Evolutionary conservation across 2,113 vertebrate species (phyloP).

Genomic region (Tyrannus savana): DNA sequence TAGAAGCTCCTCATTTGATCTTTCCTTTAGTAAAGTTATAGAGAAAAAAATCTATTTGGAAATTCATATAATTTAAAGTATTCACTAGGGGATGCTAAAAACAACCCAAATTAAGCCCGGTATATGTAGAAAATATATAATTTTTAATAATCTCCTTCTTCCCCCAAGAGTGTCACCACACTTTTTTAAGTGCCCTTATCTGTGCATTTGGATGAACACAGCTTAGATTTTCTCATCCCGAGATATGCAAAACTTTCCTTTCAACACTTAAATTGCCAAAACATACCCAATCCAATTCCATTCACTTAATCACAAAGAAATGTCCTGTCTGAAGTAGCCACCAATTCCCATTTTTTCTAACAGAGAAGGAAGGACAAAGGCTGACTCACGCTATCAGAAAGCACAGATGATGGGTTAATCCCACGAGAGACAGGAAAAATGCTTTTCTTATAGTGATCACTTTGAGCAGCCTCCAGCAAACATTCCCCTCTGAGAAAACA

Average conservation of each 20-base stretch:
- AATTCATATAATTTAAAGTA: neutral
- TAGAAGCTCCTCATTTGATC: neutral
- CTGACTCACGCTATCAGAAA: neutral
- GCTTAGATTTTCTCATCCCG: neutral
- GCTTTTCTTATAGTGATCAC: neutral
- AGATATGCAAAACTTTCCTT: neutral
- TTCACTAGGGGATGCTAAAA: neutral
- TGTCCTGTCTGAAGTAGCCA: neutral
- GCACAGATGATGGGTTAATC: neutral
- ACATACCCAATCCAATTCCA: neutral
- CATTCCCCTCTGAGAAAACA: neutral
- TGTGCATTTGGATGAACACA: neutral
- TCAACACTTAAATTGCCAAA: neutral
- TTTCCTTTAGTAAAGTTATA: neutral
- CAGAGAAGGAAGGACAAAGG: neutral
- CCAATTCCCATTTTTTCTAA: neutral
- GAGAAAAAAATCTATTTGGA: neutral
- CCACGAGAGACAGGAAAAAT: neutral
- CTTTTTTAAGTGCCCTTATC: neutral
- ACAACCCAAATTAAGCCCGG: neutral
- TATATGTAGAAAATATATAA: neutral
- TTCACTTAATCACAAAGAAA: neutral
- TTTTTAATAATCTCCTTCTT: neutral
- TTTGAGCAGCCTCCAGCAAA: neutral
- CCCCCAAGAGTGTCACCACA: neutral